Conservation (phyloP, 2,113 vertebrate species). For the Protomyctophum bolini region DNA sequence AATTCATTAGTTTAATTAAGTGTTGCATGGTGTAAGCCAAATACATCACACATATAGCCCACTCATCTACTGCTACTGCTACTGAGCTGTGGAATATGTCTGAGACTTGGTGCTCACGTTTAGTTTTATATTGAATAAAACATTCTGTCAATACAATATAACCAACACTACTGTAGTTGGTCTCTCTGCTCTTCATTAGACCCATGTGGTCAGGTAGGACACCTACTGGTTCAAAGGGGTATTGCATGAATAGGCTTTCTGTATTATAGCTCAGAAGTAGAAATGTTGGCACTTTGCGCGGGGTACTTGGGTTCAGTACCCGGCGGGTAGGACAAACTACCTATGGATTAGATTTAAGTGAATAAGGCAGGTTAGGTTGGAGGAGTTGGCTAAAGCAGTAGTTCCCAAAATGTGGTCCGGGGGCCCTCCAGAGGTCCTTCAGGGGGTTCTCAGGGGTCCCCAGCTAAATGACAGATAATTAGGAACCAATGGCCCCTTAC, state of each 20-base stretch:
- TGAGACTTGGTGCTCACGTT: conserved; percentile 40
- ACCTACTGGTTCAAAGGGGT: too few species aligned
- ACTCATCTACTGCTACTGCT: conserved; percentile 31
- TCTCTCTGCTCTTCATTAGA: too few species aligned
- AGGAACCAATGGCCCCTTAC: too few species aligned
- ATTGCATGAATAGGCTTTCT: too few species aligned
- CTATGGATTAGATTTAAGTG: not conserved
- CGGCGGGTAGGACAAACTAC: too few species aligned
- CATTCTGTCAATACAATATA: too few species aligned
- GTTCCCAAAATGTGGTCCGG: too few species aligned
- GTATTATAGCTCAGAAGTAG: not conserved
- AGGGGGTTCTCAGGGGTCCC: not conserved
- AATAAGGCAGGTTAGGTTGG: conserved; percentile 24
- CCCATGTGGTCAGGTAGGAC: too few species aligned
- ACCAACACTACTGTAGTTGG: too few species aligned
- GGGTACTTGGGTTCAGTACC: too few species aligned
- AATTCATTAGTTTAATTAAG: not conserved
- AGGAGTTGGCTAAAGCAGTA: not conserved
- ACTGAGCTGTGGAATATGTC: not conserved
- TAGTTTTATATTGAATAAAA: too few species aligned
- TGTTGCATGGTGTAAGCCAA: not conserved
- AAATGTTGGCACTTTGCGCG: too few species aligned
- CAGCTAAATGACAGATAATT: not conserved
- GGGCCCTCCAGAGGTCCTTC: not conserved
- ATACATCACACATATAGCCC: not conserved